Evolutionary conservation across 2,888 invertebrate genomes (phyloP).

Genomic region (Scaptomyza reducta): DNA sequence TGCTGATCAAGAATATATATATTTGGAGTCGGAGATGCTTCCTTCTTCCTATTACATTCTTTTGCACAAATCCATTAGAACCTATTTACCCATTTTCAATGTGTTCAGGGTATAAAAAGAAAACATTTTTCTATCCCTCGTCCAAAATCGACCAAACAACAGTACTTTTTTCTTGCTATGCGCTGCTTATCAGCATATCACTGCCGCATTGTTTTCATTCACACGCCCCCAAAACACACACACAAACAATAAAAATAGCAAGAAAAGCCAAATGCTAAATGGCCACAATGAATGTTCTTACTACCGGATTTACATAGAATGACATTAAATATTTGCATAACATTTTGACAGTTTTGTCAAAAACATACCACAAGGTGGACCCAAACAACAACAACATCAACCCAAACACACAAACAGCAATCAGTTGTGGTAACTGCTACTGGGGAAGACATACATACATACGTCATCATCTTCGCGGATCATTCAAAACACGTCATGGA

Average conservation of each 20-base stretch:
- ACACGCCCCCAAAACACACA: slow-evolving; percentile 78
- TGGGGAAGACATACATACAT: not conserved
- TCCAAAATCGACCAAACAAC: slow-evolving; percentile 18
- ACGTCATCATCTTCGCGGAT: slow-evolving; percentile 42
- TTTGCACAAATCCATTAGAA: too few relatives aligned
- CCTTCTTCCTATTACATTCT: too few relatives aligned
- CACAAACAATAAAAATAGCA: slow-evolving; percentile 33
- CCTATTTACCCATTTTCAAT: too few relatives aligned
- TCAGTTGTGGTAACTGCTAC: slow-evolving; percentile 19
- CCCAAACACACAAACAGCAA: slow-evolving; percentile 19
- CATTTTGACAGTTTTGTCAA: slow-evolving; percentile 76
- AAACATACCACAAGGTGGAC: slow-evolving; percentile 71
- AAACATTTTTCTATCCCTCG: too few relatives aligned
- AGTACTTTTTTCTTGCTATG: slow-evolving; percentile 7
- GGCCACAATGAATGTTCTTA: slow-evolving; percentile 9
- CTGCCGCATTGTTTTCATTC: slow-evolving; percentile 80
- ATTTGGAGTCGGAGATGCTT: too few relatives aligned
- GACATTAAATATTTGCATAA: slow-evolving; percentile 73
- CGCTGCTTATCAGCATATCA: slow-evolving; percentile 67
- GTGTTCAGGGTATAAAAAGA: too few relatives aligned
- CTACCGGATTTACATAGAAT: slow-evolving; percentile 61
- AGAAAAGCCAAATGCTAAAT: slow-evolving; percentile 35
- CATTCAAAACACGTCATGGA: slow-evolving; percentile 53
- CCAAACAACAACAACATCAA: slow-evolving; percentile 38
- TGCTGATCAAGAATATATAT: too few relatives aligned